Conservation (phyloP, 2,888 invertebrate species). For the Lepidochitona cinerea region DNA sequence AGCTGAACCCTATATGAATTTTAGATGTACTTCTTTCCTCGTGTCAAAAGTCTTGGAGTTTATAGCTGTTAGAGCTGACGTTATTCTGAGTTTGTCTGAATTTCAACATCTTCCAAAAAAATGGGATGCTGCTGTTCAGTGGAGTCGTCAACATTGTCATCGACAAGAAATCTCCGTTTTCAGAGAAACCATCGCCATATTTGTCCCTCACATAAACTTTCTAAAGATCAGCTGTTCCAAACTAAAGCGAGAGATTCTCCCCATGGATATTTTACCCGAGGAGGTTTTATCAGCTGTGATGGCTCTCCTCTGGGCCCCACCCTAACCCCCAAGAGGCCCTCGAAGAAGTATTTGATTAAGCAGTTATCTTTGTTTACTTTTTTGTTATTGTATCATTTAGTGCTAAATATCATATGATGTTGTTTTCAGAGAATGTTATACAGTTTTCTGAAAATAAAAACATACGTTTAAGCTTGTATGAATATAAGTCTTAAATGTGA, state of each 20-base stretch:
- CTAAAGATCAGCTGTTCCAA: not conserved
- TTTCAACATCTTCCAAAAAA: not conserved
- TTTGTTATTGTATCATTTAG: too few relatives aligned
- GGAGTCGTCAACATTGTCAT: not conserved
- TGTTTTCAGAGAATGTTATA: too few relatives aligned
- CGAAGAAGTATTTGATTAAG: too few relatives aligned
- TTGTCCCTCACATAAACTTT: not conserved
- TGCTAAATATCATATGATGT: too few relatives aligned
- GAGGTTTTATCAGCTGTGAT: not conserved
- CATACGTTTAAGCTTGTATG: too few relatives aligned
- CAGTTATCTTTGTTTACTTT: too few relatives aligned
- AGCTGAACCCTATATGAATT: not conserved
- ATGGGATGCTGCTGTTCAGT: constrained; percentile 2
- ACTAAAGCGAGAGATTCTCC: not conserved
- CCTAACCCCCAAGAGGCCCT: too few relatives aligned
- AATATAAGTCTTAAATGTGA: too few relatives aligned
- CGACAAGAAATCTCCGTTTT: not conserved
- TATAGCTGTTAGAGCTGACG: not conserved
- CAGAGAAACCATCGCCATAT: not conserved
- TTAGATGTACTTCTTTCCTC: not conserved
- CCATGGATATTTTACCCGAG: not conserved
- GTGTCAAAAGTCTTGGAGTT: not conserved
- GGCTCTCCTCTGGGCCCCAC: not conserved
- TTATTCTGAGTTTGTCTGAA: not conserved
- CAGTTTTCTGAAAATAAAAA: too few relatives aligned